Evolutionary conservation across 2,888 invertebrate genomes (phyloP).

Genomic region (Trachelus stipa): DNA sequence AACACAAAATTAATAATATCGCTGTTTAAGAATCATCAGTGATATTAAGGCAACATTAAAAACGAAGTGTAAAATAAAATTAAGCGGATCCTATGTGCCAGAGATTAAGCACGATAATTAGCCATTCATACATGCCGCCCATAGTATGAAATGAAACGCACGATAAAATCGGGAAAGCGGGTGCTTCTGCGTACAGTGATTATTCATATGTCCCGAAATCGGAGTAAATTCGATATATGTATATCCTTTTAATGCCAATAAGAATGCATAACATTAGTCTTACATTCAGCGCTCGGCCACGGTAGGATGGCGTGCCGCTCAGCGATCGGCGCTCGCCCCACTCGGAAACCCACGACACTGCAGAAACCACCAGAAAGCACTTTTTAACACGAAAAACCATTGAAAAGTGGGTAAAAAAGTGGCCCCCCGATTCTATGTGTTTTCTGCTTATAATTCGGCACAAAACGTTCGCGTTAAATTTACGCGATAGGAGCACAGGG

Average conservation of each 20-base stretch:
- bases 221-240: background rate
- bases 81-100: background rate
- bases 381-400: conserved; percentile 30
- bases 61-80: background rate
- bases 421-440: background rate
- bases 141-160: background rate
- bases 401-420: background rate
- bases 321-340: conserved; percentile 47
- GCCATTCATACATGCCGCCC: background rate
- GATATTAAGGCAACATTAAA: background rate
- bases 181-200: background rate
- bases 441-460: background rate
- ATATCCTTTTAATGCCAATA: background rate
- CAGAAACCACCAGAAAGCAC: conserved; percentile 35
- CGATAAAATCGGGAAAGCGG: background rate
- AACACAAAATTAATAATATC: background rate
- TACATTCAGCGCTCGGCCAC: conserved; percentile 33
- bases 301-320: conserved; percentile 61
- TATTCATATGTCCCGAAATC: background rate
- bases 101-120: background rate
- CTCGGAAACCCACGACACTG: conserved; percentile 32
- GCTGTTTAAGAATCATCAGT: background rate
- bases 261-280: background rate
- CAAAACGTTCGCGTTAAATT: background rate
- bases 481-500: background rate